These are phyloP conservation scores for Alfaro cultratus DNA, from an alignment of 2,797 vertebrate species.

Conservation along the genomic window DNA sequence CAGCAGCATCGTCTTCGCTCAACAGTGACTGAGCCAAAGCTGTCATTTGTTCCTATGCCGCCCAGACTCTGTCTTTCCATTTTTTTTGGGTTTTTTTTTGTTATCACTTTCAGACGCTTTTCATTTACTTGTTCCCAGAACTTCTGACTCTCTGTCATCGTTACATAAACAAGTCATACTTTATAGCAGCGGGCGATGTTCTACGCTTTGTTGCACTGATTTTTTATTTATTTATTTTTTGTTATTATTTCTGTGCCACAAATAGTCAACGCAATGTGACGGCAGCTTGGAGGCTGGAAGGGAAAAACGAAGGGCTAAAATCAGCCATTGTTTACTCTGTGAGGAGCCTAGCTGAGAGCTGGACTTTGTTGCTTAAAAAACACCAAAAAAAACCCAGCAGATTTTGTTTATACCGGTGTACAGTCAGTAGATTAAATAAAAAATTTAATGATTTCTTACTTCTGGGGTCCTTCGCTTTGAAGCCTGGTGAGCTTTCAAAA, in stretches of 20 bases:
- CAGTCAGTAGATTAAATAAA: conserved; percentile 70
- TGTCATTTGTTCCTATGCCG: conserved; percentile 46
- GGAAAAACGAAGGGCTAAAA: conserved; percentile 57
- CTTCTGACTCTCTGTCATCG: conserved; percentile 23
- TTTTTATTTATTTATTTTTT: conserved; percentile 29
- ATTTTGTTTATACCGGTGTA: conserved; percentile 63
- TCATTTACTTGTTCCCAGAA: conserved; percentile 18
- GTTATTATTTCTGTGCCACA: conserved; percentile 17
- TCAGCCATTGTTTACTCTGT: conserved; percentile 64
- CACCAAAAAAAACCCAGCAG: conserved; percentile 18
- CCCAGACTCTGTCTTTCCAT: conserved; percentile 25
- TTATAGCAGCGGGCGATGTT: conserved; percentile 49
- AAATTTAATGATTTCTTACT: conserved; percentile 67
- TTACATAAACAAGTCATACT: conserved; percentile 70
- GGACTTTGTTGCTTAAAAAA: conserved; percentile 59
- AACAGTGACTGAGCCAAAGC: conserved; percentile 50
- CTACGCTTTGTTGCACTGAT: conserved; percentile 38
- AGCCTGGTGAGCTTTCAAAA: conserved; percentile 68
- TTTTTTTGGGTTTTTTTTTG: background rate
- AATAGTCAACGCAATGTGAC: conserved; percentile 38
- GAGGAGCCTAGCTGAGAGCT: conserved; percentile 54
- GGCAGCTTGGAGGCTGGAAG: conserved; percentile 20
- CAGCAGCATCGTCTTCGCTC: conserved; percentile 50
- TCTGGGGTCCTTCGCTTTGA: conserved; percentile 57
- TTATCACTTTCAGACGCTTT: conserved; percentile 20